These are phyloP conservation scores for Microctenopoma stevenorrisi DNA, from an alignment of 2,797 vertebrate species.

Conservation along the genomic window DNA sequence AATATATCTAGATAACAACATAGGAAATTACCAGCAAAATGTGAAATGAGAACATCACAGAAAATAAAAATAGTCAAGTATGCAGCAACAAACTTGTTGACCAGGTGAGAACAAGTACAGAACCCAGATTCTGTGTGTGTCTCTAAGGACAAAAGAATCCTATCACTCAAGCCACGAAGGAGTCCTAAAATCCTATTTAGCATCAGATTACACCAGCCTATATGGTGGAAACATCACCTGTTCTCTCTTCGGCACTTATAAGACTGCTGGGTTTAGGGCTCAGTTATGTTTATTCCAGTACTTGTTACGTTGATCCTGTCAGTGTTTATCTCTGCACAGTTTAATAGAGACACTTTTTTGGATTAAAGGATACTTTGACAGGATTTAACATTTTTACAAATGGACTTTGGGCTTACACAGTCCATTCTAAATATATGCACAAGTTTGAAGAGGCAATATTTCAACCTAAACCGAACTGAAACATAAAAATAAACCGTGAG, in stretches of 20 bases:
- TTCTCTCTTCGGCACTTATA: conserved; percentile 30
- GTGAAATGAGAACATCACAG: conserved; percentile 23
- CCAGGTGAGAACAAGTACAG: conserved; percentile 35
- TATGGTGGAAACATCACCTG: conserved; percentile 45
- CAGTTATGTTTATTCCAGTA: conserved; percentile 29
- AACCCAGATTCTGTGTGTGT: conserved; percentile 32
- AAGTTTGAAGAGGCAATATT: conserved; percentile 72
- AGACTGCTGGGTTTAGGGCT: conserved; percentile 17
- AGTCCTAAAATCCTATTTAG: conserved; percentile 57
- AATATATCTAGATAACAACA: conserved; percentile 40
- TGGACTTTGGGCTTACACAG: conserved; percentile 66
- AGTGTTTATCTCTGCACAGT: conserved; percentile 46
- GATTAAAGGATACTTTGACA: conserved; percentile 66
- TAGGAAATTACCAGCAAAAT: conserved; percentile 24
- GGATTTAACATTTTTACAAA: conserved; percentile 70
- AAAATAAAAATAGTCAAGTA: conserved; percentile 28
- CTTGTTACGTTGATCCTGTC: conserved; percentile 41
- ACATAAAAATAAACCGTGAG: conserved; percentile 79
- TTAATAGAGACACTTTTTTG: conserved; percentile 44
- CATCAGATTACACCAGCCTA: conserved; percentile 65
- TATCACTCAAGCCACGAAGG: conserved; percentile 40
- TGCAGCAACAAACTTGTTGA: conserved; percentile 57
- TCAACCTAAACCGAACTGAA: conserved; percentile 73
- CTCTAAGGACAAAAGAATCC: conserved; percentile 30
- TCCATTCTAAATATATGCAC: conserved; percentile 73